Percentiles rank a stretch among this genome's conserved stretches.
These are phyloP conservation scores for Pseudeuparius sepicola DNA, from an alignment of 2,888 invertebrate species.

Conservation along the genomic window DNA sequence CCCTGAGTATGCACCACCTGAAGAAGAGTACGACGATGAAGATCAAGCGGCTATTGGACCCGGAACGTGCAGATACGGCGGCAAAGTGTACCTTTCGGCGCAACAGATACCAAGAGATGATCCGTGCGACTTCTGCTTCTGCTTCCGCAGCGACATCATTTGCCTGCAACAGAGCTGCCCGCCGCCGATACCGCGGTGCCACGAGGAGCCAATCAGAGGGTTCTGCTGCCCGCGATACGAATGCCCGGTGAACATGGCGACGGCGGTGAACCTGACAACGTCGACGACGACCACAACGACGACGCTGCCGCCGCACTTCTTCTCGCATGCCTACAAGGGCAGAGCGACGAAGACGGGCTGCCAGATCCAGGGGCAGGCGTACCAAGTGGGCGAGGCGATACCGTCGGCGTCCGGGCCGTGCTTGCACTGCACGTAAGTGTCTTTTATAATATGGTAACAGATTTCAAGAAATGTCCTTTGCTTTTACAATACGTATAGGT, in stretches of 20 bases:
- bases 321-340: slow-evolving; percentile 68
- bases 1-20: slow-evolving; percentile 35
- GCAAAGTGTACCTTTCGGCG: slow-evolving; percentile 86
- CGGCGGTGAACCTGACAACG: slow-evolving; percentile 71
- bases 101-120: slow-evolving; percentile 92
- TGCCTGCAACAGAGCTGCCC: slow-evolving; percentile 93
- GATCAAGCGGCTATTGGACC: slow-evolving; percentile 72
- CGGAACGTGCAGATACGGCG: slow-evolving; percentile 85
- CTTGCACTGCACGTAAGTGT: slow-evolving; percentile 86
- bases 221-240: slow-evolving; percentile 94
- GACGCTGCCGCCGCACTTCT: slow-evolving; percentile 74
- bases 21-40: slow-evolving; percentile 66
- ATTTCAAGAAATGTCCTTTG: slow-evolving; percentile 1
- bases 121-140: slow-evolving; percentile 95
- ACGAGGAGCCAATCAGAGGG: slow-evolving; percentile 84
- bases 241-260: slow-evolving; percentile 83
- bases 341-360: slow-evolving; percentile 69
- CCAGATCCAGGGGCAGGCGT: slow-evolving; percentile 75
- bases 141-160: slow-evolving; percentile 91
- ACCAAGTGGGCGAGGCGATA: slow-evolving; percentile 77
- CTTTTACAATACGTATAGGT: too few species aligned
- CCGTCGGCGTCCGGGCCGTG: slow-evolving; percentile 84
- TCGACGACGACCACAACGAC: slow-evolving; percentile 81
- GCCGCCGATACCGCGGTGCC: slow-evolving; percentile 84
- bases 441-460: slow-evolving; percentile 11